Evolutionary conservation across 2,113 vertebrate species (phyloP), one percentile per base, ranked within the genome.

Genomic region (Butastur rufipennis): DNA sequence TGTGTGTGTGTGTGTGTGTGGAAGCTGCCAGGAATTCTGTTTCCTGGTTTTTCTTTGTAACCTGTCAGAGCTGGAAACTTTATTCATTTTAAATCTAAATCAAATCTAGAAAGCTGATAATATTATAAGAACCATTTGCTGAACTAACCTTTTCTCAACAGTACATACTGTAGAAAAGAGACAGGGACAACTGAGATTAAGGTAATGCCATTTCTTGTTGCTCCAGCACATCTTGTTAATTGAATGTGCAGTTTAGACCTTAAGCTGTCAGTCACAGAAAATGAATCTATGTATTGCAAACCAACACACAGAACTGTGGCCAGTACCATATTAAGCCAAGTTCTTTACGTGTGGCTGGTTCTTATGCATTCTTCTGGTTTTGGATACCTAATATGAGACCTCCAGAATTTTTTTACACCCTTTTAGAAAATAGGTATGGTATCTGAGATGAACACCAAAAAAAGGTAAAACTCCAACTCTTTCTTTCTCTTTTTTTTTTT

Each of bases 301-400:
- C 6, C 20, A 52, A 27, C 16, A 70, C 23, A 74, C 34, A 74
- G n/a, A 36, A 45, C 34, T 50, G 22, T 31, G 31, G 17, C 36
- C n/a, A 78, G 25, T 31, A 47, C 29, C 32, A 48, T 2, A 93
- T 13, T 23, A 87, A 84, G 9, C 20, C 17, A 45, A 12, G 6
- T 74, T 72, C 22, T 81, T 84, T 61, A 58, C 4, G 5, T 31
- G 27, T 43, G 26, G 8, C 18, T 65, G 11, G 45, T 53, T 56
- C 31, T 34, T 36, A n/a, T 7, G 1, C 1, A 8, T 58, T 38
- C 6, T 56, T 71, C 61, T 67, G 20, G 13, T 79, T 75, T 48
- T 59, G 29, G 19, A 23, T 29, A 61, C 8, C 4, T 61, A 45
- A 22, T 26, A 53, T 0, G 1, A 65, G 27, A 32, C 2, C 2